These are phyloP conservation scores for Gobiocypris rarus DNA, from an alignment of 2,113 vertebrate genomes.

Conservation along the genomic window DNA sequence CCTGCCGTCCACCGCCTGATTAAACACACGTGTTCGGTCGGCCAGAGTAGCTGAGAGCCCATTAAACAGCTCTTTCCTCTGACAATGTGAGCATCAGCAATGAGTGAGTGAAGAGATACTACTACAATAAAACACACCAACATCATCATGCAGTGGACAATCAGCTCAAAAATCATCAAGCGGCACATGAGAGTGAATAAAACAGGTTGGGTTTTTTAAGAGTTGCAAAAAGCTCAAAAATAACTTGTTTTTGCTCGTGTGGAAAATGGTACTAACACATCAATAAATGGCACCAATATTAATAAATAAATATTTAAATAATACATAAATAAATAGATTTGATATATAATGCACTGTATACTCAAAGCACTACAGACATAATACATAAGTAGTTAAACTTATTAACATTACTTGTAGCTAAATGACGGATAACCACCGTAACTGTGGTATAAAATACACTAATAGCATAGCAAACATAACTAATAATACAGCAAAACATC, in stretches of 20 bases:
- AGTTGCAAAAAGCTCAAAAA: background rate
- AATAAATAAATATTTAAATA: too few relatives aligned
- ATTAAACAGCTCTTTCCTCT: constrained; percentile 29
- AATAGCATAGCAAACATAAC: too few relatives aligned
- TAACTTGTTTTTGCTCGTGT: background rate
- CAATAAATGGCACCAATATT: background rate
- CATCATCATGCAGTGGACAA: background rate
- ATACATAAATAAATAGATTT: too few relatives aligned
- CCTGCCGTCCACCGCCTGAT: constrained; percentile 43
- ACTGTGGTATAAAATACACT: too few relatives aligned
- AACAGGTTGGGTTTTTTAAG: background rate
- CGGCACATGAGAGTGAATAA: background rate
- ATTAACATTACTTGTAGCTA: too few relatives aligned
- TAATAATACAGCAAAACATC: too few relatives aligned
- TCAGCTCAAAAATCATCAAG: background rate
- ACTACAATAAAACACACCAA: background rate
- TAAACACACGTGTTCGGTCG: constrained; percentile 57
- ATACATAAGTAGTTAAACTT: background rate
- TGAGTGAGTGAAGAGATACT: background rate
- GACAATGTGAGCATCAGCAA: background rate
- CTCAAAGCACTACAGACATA: background rate
- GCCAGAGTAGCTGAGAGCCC: constrained; percentile 42
- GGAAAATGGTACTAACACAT: background rate
- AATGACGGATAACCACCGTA: too few relatives aligned
- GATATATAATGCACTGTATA: background rate